Evolutionary conservation across 2,888 invertebrate species (phyloP).

Genomic region (Hecatera dysodea): DNA sequence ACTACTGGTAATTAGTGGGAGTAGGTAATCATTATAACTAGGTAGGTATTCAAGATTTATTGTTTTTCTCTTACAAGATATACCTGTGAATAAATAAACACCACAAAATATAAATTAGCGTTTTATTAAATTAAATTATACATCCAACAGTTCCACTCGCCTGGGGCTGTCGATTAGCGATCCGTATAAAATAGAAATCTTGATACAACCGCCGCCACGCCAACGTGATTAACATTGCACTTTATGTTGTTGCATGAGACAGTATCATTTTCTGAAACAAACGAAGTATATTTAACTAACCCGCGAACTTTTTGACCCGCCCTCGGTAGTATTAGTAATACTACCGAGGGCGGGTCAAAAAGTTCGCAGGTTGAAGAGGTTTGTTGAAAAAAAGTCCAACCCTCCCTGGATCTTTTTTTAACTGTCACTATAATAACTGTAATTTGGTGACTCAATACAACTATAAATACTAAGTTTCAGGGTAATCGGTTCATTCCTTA

Average conservation of each 20-base stretch:
- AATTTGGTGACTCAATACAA: too few relatives aligned
- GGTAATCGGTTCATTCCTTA: too few relatives aligned
- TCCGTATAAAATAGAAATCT: slow-evolving; percentile 34
- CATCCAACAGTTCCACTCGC: slow-evolving; percentile 18
- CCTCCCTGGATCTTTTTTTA: too few relatives aligned
- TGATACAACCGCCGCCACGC: slow-evolving; percentile 27
- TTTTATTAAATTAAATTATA: slow-evolving; percentile 55
- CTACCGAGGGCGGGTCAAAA: too few relatives aligned
- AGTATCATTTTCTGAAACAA: slow-evolving; percentile 91
- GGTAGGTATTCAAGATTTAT: neutral
- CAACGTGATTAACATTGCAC: slow-evolving; percentile 18
- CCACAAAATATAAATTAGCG: slow-evolving; percentile 22
- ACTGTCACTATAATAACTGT: too few relatives aligned
- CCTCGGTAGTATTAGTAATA: too few relatives aligned
- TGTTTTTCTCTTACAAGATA: neutral
- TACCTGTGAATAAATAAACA: slow-evolving; percentile 1
- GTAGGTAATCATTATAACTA: too few relatives aligned
- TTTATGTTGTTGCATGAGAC: slow-evolving; percentile 85
- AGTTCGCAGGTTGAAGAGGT: too few relatives aligned
- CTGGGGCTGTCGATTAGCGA: slow-evolving; percentile 21
- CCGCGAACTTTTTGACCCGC: too few relatives aligned
- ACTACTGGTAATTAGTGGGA: neutral
- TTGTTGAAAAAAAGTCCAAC: too few relatives aligned
- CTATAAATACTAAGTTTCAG: too few relatives aligned
- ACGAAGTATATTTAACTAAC: slow-evolving; percentile 26